A percentile compares a stretch with the other conserved stretches of the same genome.
These are phyloP conservation scores for Troilus luridus DNA, from an alignment of 2,888 invertebrate genomes.

Conservation along the genomic window DNA sequence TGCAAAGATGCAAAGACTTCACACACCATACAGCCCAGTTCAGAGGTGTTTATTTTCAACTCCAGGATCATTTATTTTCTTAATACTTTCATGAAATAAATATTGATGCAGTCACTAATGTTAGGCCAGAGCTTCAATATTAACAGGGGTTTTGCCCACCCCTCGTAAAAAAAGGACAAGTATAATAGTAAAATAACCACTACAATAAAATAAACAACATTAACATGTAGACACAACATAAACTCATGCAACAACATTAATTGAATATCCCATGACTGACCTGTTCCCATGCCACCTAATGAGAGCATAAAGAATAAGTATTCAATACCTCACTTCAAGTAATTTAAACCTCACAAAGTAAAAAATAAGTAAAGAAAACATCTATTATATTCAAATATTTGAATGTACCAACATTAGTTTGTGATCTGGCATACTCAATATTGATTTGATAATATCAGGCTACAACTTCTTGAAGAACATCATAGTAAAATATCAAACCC, in stretches of 20 bases:
- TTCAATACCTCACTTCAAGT: slow-evolving; percentile 27
- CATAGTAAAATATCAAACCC: neutral
- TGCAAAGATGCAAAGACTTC: too few species aligned
- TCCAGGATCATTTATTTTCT: too few species aligned
- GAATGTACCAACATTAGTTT: neutral
- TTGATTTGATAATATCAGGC: neutral
- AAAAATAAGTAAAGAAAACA: neutral
- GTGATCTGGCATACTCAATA: neutral
- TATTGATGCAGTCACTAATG: too few species aligned
- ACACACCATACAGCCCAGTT: too few species aligned
- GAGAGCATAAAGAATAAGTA: slow-evolving; percentile 54
- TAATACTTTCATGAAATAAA: too few species aligned
- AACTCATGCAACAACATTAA: slow-evolving; percentile 9
- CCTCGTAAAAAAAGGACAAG: neutral
- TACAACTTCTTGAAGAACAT: neutral
- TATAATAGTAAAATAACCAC: neutral
- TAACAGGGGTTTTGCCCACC: neutral
- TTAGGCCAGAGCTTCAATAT: too few species aligned
- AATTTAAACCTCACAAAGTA: neutral
- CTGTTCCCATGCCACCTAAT: slow-evolving; percentile 78
- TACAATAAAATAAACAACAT: neutral
- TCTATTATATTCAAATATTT: neutral
- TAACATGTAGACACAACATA: neutral
- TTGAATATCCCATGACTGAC: slow-evolving; percentile 71
- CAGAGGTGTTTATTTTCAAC: too few species aligned